phyloP scores from a whole-genome alignment of 2,113 vertebrate genomes.

The Meleagris gallopavo region DNA sequence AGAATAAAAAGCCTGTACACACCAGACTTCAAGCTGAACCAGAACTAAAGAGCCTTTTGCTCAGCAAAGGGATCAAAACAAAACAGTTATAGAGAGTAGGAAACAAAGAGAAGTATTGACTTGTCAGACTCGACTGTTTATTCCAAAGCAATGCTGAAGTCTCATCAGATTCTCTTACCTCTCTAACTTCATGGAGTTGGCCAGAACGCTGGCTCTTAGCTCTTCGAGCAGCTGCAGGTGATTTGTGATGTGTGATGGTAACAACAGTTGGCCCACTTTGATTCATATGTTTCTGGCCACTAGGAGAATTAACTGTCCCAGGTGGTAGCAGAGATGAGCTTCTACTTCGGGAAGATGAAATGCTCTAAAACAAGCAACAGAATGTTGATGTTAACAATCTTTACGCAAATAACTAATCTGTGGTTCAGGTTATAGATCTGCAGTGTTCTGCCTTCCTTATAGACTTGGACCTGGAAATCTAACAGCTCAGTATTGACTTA shows the following conservation, averaged over 20 bases:
- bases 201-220: slow-evolving; percentile 85
- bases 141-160: neutral
- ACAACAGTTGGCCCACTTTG: slow-evolving; percentile 86
- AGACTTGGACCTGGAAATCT: neutral
- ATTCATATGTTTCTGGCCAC: slow-evolving; percentile 84
- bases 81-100: neutral
- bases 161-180: slow-evolving; percentile 81
- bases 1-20: neutral
- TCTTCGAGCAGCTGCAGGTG: slow-evolving; percentile 90
- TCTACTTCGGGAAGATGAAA: slow-evolving; percentile 87
- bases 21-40: neutral
- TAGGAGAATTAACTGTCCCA: slow-evolving; percentile 85
- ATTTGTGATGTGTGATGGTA: slow-evolving; percentile 96
- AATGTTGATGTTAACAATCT: neutral
- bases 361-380: slow-evolving; percentile 81
- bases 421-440: neutral
- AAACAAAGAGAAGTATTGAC: neutral
- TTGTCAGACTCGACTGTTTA: neutral
- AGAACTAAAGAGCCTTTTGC: neutral
- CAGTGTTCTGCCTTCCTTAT: neutral
- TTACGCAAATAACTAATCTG: neutral
- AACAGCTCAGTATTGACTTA: neutral
- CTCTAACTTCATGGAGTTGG: slow-evolving; percentile 92
- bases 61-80: neutral
- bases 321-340: slow-evolving; percentile 90